Base-by-base conservation (phyloP, 2,797 vertebrate species). In the Numenius phaeopus region DNA sequence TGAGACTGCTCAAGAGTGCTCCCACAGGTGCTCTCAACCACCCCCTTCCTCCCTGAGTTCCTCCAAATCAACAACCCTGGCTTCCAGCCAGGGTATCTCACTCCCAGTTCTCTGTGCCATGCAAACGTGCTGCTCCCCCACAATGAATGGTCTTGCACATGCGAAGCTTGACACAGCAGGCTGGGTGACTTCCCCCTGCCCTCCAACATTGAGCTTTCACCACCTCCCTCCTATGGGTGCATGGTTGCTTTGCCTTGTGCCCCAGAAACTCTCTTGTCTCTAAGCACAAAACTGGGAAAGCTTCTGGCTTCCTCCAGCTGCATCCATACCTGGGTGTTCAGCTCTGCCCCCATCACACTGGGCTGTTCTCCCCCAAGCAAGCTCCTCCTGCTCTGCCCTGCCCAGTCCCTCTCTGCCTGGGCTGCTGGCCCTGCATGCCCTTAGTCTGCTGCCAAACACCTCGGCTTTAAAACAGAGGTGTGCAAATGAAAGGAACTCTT, bases 121-220 rank as follows among this genome's bases (percentile, higher is more conserved):
- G 37, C 26, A 49, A 72, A 21, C 16, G 4, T 1, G 4, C 42
- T 71, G 34, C 44, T 72, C 71, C 29, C 32, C 59, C 29, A 10
- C 49, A 3, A 1, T 2, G 24, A 58, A 58, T 10, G 32, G 10
- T n/a, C 47, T 58, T 67, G 44, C 34, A 24, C 0, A 0, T 14
- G 23, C 16, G 47, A 77, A 30, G 39, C 12, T 47, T 65, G 50
- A 20, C 32, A 21, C 27, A 27, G 70, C 11, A 34, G 50, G 39
- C 34, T 55, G 81, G 34, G 15, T 50, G 64, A 11, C 32, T 49
- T 49, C 4, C 30, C 14, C 4, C 24, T 9, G 5, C 14, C 27
- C 6, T 11, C 42, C 19, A 49, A 15, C 13, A 26, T 1, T 21
- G 37, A 52, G 21, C 67, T 71, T 49, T 72, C 54, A 40, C 39